Percentiles rank a stretch among this genome's conserved stretches.
Evolutionary conservation across 1,140 invertebrate species (phyloP).

Genomic region (Penaeus chinensis): DNA sequence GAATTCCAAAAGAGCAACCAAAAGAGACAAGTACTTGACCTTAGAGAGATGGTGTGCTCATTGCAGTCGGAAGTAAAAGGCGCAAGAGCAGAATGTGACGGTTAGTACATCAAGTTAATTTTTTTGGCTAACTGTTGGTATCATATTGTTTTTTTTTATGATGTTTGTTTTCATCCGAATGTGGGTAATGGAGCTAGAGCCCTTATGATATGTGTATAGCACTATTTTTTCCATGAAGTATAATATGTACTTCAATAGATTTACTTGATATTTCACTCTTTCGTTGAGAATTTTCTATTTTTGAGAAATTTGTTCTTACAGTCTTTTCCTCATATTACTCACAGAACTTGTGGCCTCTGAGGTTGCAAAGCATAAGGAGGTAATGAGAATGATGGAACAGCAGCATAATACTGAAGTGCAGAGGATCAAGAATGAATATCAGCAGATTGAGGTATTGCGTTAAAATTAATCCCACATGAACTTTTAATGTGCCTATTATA

Average conservation of each 20-base stretch:
- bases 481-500: too few relatives aligned
- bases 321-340: too few relatives aligned
- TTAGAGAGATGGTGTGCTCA: conserved; percentile 35
- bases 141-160: background rate
- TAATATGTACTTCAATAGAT: background rate
- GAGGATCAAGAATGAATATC: conserved; percentile 30
- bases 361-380: conserved; percentile 35
- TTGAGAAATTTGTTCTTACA: conserved; percentile 7
- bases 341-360: conserved; percentile 15
- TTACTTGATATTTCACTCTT: background rate
- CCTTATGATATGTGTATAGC: background rate
- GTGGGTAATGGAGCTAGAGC: too few relatives aligned
- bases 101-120: background rate
- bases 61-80: conserved; percentile 46
- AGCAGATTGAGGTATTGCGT: conserved; percentile 19
- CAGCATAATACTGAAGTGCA: conserved; percentile 42
- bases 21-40: conserved; percentile 35
- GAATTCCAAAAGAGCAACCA: conserved; percentile 22
- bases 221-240: background rate
- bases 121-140: background rate
- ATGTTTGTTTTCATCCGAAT: too few relatives aligned
- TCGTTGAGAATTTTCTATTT: background rate
- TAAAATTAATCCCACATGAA: too few relatives aligned
- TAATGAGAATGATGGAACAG: conserved; percentile 28
- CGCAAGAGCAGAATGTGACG: conserved; percentile 37